A percentile compares a stretch with the other conserved stretches of the same genome.
These are phyloP conservation scores for Lasiommata megera DNA, from an alignment of 2,888 invertebrate genomes.

Conservation along the genomic window DNA sequence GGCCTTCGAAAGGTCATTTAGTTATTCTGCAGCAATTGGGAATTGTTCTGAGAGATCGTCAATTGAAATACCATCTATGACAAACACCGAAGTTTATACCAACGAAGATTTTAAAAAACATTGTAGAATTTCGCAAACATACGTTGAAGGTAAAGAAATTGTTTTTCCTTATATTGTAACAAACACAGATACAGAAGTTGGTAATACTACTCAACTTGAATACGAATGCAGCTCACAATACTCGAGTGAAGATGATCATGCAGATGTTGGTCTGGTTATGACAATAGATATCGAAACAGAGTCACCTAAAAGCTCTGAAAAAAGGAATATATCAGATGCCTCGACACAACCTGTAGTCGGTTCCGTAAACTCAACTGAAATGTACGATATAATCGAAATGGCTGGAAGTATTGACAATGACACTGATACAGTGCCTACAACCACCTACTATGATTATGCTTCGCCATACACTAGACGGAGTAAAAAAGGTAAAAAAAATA, in stretches of 20 bases:
- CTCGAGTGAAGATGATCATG: conserved; percentile 63
- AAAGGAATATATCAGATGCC: conserved; percentile 51
- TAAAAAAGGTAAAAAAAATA: conserved; percentile 48
- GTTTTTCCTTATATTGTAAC: conserved; percentile 49
- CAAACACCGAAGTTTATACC: conserved; percentile 63
- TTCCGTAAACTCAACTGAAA: conserved; percentile 44
- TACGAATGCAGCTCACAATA: conserved; percentile 51
- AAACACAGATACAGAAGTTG: conserved; percentile 44
- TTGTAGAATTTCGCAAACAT: conserved; percentile 68
- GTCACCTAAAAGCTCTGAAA: conserved; percentile 51
- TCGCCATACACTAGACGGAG: conserved; percentile 60
- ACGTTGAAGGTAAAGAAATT: conserved; percentile 72
- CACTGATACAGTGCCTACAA: conserved; percentile 39
- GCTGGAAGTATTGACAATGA: conserved; percentile 49
- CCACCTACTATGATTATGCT: conserved; percentile 47
- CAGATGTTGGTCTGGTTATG: conserved; percentile 59
- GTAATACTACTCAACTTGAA: conserved; percentile 35
- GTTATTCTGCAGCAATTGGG: conserved; percentile 73
- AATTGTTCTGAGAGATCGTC: conserved; percentile 59
- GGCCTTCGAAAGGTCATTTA: conserved; percentile 63
- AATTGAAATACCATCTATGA: conserved; percentile 67
- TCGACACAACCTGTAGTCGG: conserved; percentile 54
- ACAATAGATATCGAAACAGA: conserved; percentile 61
- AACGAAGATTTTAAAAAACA: conserved; percentile 72
- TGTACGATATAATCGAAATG: conserved; percentile 61